Percentiles rank a stretch among this genome's conserved stretches.
Evolutionary conservation across 2,797 vertebrate genomes (phyloP).

Genomic region (Acipenser transmontanus): DNA sequence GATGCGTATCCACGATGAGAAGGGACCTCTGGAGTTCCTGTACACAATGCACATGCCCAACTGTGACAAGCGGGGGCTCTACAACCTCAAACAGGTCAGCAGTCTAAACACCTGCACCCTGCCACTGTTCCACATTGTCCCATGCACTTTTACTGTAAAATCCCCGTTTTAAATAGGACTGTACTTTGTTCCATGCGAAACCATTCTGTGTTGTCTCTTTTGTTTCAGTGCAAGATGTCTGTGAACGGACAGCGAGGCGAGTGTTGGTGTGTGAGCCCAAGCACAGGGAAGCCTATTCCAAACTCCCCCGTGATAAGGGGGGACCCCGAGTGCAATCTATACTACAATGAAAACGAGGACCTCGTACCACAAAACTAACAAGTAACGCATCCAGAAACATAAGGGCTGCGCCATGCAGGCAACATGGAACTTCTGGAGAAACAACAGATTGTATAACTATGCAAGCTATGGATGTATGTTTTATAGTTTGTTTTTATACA

Average conservation of each 20-base stretch:
- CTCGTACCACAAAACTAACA: constrained; percentile 49
- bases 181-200: neutral
- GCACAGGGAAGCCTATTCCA: constrained; percentile 77
- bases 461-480: no score
- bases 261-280: constrained; percentile 91
- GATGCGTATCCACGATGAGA: constrained; percentile 81
- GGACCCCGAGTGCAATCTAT: constrained; percentile 87
- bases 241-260: constrained; percentile 89
- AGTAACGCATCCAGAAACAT: no score
- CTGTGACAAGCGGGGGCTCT: constrained; percentile 83
- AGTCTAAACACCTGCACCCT: constrained; percentile 23
- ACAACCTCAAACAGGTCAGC: constrained; percentile 89
- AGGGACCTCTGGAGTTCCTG: constrained; percentile 83
- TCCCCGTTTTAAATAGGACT: neutral
- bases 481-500: no score
- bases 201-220: constrained; percentile 30
- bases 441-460: no score
- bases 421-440: no score
- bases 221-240: constrained; percentile 89
- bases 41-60: constrained; percentile 89
- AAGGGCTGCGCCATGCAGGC: no score
- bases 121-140: constrained; percentile 24
- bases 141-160: neutral
- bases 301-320: constrained; percentile 77
- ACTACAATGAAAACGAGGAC: constrained; percentile 52